These are phyloP conservation scores for Oscheius sp. DNA, from an alignment of 2,888 invertebrate genomes.

Conservation along the genomic window DNA sequence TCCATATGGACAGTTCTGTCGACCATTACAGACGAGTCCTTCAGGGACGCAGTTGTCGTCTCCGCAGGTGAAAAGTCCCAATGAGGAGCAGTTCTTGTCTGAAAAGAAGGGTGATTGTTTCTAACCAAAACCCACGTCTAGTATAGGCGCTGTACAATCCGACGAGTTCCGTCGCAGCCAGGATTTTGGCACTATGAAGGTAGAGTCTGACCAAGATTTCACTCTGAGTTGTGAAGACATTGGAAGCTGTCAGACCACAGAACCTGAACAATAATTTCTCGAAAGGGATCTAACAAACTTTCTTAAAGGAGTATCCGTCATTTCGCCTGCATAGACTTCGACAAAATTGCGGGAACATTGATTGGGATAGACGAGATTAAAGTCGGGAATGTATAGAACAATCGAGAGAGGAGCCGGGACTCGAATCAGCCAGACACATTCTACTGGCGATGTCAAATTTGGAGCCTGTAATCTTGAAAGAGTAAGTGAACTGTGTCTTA, in stretches of 20 bases:
- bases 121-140: slow-evolving; percentile 43
- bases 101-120: slow-evolving; percentile 32
- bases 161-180: slow-evolving; percentile 46
- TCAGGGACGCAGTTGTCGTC: slow-evolving; percentile 72
- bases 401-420: slow-evolving; percentile 52
- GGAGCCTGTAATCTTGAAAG: slow-evolving; percentile 28
- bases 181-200: slow-evolving; percentile 44
- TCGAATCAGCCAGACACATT: slow-evolving; percentile 67
- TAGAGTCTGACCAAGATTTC: slow-evolving; percentile 58
- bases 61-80: slow-evolving; percentile 67
- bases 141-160: slow-evolving; percentile 56
- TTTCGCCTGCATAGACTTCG: slow-evolving; percentile 69
- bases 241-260: slow-evolving; percentile 58
- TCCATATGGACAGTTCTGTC: slow-evolving; percentile 67
- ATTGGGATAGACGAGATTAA: slow-evolving; percentile 67
- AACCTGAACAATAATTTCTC: slow-evolving; percentile 44
- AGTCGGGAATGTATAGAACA: slow-evolving; percentile 66
- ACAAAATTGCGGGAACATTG: slow-evolving; percentile 70
- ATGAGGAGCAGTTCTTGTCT: slow-evolving; percentile 69
- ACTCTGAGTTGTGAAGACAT: slow-evolving; percentile 51
- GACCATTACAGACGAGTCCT: slow-evolving; percentile 63
- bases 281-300: slow-evolving; percentile 35
- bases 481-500: not conserved
- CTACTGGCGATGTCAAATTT: slow-evolving; percentile 52
- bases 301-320: slow-evolving; percentile 59